Conservation (phyloP, 2,113 vertebrate genomes). For the Bettongia penicillata region DNA sequence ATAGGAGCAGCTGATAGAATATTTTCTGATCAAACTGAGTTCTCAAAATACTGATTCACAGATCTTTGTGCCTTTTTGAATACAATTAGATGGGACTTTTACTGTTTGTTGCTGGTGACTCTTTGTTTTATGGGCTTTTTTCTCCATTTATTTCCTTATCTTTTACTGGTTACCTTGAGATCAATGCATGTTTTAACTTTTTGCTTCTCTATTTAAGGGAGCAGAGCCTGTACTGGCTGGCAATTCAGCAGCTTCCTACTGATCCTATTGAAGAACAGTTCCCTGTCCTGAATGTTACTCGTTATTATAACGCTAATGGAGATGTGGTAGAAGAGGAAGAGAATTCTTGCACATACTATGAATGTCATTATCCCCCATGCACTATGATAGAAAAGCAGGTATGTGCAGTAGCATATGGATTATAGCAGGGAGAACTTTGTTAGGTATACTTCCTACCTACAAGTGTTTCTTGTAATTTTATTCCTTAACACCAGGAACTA, state of each 20-base stretch:
- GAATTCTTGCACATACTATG: slow-evolving; percentile 97
- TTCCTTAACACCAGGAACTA: background rate
- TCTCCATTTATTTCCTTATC: background rate
- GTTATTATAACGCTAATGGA: slow-evolving; percentile 98
- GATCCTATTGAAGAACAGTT: slow-evolving; percentile 99
- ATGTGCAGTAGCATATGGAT: slow-evolving; percentile 54
- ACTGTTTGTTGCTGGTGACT: background rate
- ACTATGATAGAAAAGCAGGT: slow-evolving; percentile 98
- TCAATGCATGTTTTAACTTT: background rate
- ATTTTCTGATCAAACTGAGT: background rate
- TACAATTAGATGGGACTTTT: background rate
- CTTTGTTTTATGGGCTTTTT: background rate
- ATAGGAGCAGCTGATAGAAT: background rate
- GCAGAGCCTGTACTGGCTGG: slow-evolving; percentile 98
- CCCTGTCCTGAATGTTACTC: slow-evolving; percentile 94
- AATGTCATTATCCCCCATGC: slow-evolving; percentile 99
- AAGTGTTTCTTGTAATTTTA: background rate
- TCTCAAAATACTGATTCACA: background rate
- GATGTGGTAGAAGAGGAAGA: slow-evolving; percentile 98
- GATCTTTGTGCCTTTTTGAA: background rate
- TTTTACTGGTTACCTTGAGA: background rate
- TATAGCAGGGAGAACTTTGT: background rate
- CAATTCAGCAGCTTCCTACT: slow-evolving; percentile 97
- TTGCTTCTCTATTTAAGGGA: slow-evolving; percentile 85
- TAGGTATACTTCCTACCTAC: background rate